Conservation (phyloP, 2,888 invertebrate genomes). For the Metalampra italica region DNA sequence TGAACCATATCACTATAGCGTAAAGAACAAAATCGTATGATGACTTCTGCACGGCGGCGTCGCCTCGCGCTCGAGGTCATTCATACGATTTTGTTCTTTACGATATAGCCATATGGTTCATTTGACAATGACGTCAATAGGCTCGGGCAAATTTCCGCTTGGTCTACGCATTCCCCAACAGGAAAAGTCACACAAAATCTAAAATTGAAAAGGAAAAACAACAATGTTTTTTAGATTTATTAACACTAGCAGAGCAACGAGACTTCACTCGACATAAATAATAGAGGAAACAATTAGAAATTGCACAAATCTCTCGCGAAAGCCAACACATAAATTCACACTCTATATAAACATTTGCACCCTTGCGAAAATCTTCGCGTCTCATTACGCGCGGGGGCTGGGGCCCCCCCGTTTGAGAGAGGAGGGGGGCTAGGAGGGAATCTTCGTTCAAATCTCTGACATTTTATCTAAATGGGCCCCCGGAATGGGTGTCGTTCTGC, state of each 20-base stretch:
- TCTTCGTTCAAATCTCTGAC: conserved; percentile 76
- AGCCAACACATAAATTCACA: conserved; percentile 61
- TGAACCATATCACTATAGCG: too few relatives aligned
- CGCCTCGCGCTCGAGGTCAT: too few relatives aligned
- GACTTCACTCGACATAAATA: not conserved
- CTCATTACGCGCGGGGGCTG: conserved; percentile 62
- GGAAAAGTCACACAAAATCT: not conserved
- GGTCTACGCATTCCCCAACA: too few relatives aligned
- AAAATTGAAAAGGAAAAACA: too few relatives aligned
- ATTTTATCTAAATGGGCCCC: conserved; percentile 78
- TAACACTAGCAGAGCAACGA: too few relatives aligned
- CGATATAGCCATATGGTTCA: too few relatives aligned
- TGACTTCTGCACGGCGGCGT: too few relatives aligned
- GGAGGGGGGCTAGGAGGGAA: conserved; percentile 33
- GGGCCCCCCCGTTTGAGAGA: conserved; percentile 10
- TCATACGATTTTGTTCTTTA: too few relatives aligned
- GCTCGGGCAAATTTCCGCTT: too few relatives aligned
- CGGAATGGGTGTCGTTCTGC: conserved; percentile 71
- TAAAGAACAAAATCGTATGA: too few relatives aligned
- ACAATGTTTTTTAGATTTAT: too few relatives aligned
- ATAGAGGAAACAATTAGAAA: not conserved
- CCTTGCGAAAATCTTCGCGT: conserved; percentile 74
- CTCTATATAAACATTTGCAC: conserved; percentile 76
- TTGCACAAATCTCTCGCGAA: conserved; percentile 2
- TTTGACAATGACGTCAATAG: too few relatives aligned